A percentile compares a stretch with the other conserved stretches of the same genome.
Conservation (phyloP, 2,888 invertebrate species). For the Volucella zonaria region DNA sequence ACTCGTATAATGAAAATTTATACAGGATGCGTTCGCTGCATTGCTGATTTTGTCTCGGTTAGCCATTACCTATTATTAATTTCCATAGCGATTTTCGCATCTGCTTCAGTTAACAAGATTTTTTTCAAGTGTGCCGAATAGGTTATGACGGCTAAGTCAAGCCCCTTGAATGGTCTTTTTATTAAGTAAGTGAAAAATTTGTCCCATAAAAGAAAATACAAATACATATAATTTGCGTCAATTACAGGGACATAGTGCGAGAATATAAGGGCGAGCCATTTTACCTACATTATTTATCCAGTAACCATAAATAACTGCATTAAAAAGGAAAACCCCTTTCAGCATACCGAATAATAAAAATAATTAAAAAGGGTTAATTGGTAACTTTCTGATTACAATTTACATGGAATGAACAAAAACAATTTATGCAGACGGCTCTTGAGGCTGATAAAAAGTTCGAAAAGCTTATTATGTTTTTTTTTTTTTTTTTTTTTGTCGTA, state of each 20-base stretch:
- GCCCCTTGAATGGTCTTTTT: neutral
- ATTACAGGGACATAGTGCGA: neutral
- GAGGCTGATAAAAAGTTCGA: constrained; percentile 5
- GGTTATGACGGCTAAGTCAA: constrained; percentile 3
- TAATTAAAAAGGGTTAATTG: constrained; percentile 62
- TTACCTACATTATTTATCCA: constrained; percentile 29
- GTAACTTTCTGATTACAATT: constrained; percentile 56
- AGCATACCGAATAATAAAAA: constrained; percentile 43
- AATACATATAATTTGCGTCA: constrained; percentile 14
- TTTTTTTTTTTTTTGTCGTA: neutral
- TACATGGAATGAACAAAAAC: constrained; percentile 35
- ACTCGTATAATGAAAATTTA: constrained; percentile 58
- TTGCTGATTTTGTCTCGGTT: constrained; percentile 36
- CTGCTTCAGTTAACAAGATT: constrained; percentile 48
- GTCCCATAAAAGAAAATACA: neutral
- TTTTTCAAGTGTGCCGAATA: constrained; percentile 8
- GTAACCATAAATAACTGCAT: constrained; percentile 39
- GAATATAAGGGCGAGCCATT: neutral
- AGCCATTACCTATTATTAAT: constrained; percentile 62
- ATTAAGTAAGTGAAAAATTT: constrained; percentile 8
- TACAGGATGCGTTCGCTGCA: constrained; percentile 30
- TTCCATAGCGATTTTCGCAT: constrained; percentile 49
- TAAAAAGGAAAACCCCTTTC: constrained; percentile 38
- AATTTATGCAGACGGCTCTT: constrained; percentile 11
- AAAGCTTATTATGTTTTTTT: neutral